Evolutionary conservation across 2,113 vertebrate genomes (phyloP).

Genomic region (Anoplopoma fimbria): DNA sequence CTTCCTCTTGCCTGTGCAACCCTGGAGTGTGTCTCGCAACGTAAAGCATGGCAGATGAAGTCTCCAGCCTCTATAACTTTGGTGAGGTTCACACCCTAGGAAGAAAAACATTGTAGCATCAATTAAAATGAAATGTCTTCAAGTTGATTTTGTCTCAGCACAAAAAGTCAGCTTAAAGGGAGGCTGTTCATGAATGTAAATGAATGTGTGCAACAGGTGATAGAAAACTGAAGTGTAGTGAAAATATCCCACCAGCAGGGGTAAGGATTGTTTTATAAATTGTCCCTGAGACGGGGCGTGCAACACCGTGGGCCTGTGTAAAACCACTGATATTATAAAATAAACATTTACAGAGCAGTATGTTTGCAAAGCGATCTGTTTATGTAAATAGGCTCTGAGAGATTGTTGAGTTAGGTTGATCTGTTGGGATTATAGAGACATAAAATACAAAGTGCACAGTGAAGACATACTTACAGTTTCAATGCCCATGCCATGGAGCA

Average conservation of each 20-base stretch:
- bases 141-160: background rate
- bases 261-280: constrained; percentile 81
- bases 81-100: constrained; percentile 91
- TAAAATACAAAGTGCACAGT: constrained; percentile 39
- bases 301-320: constrained; percentile 28
- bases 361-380: constrained; percentile 64
- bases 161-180: background rate
- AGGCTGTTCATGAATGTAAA: background rate
- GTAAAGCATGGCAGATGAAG: constrained; percentile 92
- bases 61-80: constrained; percentile 91
- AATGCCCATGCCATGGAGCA: constrained; percentile 94
- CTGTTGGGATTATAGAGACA: constrained; percentile 34
- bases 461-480: constrained; percentile 87
- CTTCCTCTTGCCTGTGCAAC: constrained; percentile 87
- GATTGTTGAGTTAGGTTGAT: constrained; percentile 33
- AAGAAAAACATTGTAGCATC: constrained; percentile 7
- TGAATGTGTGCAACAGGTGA: constrained; percentile 12
- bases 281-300: constrained; percentile 11
- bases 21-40: constrained; percentile 93
- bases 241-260: constrained; percentile 76
- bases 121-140: background rate
- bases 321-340: constrained; percentile 66
- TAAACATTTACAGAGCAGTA: constrained; percentile 53
- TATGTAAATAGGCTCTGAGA: constrained; percentile 49
- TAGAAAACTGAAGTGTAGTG: constrained; percentile 48